Percentiles rank a stretch among this genome's conserved stretches.
These are phyloP conservation scores for Empis stercorea DNA, from an alignment of 2,888 invertebrate species.

Conservation along the genomic window DNA sequence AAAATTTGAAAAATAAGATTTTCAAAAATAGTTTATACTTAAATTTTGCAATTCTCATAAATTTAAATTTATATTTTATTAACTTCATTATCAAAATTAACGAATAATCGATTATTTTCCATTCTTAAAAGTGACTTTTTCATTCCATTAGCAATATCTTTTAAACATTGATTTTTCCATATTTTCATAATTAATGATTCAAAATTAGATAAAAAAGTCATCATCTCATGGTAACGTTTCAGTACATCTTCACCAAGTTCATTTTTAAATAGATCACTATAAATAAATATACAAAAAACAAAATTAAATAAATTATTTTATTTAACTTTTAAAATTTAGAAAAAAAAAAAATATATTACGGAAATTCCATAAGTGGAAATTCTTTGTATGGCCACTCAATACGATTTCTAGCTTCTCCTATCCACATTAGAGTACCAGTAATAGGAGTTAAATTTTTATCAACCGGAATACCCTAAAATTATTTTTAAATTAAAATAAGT, in stretches of 20 bases:
- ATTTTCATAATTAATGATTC: slow-evolving; percentile 49
- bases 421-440: slow-evolving; percentile 60
- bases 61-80: neutral
- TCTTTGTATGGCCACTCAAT: slow-evolving; percentile 47
- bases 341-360: slow-evolving; percentile 33
- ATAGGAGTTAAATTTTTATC: slow-evolving; percentile 63
- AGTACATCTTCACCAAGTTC: slow-evolving; percentile 35
- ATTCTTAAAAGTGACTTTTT: slow-evolving; percentile 46
- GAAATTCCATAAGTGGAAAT: slow-evolving; percentile 50
- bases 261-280: slow-evolving; percentile 18
- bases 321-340: slow-evolving; percentile 2
- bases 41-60: no score
- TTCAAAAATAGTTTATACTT: no score
- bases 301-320: no score
- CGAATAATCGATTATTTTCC: slow-evolving; percentile 40
- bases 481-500: neutral
- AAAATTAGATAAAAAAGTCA: slow-evolving; percentile 47
- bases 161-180: slow-evolving; percentile 57
- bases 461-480: slow-evolving; percentile 39
- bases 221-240: slow-evolving; percentile 47
- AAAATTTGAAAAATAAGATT: no score
- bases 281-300: neutral
- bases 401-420: slow-evolving; percentile 50
- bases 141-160: slow-evolving; percentile 48
- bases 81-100: slow-evolving; percentile 47